phyloP scores from a whole-genome alignment of 2,797 vertebrate species.

The Chrysocyon brachyurus region DNA sequence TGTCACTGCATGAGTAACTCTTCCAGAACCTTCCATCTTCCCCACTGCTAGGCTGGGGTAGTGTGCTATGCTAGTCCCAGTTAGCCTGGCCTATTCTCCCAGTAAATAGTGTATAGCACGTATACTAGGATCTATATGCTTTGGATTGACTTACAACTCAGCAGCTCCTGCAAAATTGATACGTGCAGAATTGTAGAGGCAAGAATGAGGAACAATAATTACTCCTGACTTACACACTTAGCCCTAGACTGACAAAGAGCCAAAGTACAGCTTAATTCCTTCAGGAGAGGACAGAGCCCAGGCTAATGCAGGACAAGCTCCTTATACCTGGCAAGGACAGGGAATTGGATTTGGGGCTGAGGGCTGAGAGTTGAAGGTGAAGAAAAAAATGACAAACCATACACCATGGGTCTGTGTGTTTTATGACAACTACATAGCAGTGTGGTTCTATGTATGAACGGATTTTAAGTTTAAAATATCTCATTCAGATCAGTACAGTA shows the following conservation, averaged over 20 bases:
- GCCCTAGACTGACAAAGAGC: slow-evolving; percentile 64
- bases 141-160: slow-evolving; percentile 83
- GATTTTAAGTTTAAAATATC: slow-evolving; percentile 17
- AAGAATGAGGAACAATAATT: slow-evolving; percentile 81
- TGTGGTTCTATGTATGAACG: background rate
- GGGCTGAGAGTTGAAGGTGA: background rate
- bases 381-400: slow-evolving; percentile 62
- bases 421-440: background rate
- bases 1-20: background rate
- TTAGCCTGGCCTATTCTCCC: slow-evolving; percentile 83
- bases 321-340: background rate
- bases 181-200: slow-evolving; percentile 77
- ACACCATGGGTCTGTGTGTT: background rate
- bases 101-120: slow-evolving; percentile 84
- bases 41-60: slow-evolving; percentile 17
- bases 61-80: slow-evolving; percentile 59
- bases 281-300: slow-evolving; percentile 61
- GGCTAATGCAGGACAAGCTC: slow-evolving; percentile 40
- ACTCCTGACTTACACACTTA: slow-evolving; percentile 59
- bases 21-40: slow-evolving; percentile 62
- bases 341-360: background rate
- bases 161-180: slow-evolving; percentile 64
- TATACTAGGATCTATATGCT: slow-evolving; percentile 84
- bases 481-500: background rate
- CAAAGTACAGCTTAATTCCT: slow-evolving; percentile 66